A percentile compares a stretch with the other conserved stretches of the same genome.
These are phyloP conservation scores for Cetoscarus ocellatus DNA, from an alignment of 2,797 vertebrate species.

Conservation along the genomic window DNA sequence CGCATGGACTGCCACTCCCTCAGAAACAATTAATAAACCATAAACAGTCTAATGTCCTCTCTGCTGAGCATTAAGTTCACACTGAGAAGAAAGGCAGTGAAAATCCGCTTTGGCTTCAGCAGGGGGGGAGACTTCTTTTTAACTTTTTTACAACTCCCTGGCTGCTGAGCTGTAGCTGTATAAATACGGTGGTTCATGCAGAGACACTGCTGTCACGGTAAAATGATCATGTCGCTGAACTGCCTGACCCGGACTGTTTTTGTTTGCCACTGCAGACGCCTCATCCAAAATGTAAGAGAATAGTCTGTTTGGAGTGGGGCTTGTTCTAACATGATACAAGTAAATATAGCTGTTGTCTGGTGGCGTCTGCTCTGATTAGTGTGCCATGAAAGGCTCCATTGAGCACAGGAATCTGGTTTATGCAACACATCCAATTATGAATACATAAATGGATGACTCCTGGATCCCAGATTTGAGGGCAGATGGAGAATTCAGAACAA, in stretches of 20 bases:
- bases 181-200: conserved; percentile 50
- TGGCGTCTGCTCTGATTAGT: conserved; percentile 68
- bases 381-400: conserved; percentile 76
- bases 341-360: conserved; percentile 80
- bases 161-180: conserved; percentile 47
- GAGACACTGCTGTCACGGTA: conserved; percentile 42
- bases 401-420: conserved; percentile 77
- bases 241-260: conserved; percentile 63
- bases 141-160: conserved; percentile 66
- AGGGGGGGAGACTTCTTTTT: conserved; percentile 37
- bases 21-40: conserved; percentile 80
- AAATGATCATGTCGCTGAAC: conserved; percentile 62
- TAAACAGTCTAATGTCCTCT: conserved; percentile 76
- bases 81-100: conserved; percentile 64
- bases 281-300: conserved; percentile 64
- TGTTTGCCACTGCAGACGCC: conserved; percentile 72
- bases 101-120: conserved; percentile 51
- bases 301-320: conserved; percentile 72
- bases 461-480: conserved; percentile 62
- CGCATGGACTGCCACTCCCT: conserved; percentile 73
- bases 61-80: conserved; percentile 62
- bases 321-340: conserved; percentile 74
- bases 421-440: conserved; percentile 77
- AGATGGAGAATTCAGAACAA: conserved; percentile 59
- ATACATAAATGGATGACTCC: conserved; percentile 69